Base-by-base conservation (phyloP, 2,113 vertebrate genomes). In the Ancistrus triradiatus region DNA sequence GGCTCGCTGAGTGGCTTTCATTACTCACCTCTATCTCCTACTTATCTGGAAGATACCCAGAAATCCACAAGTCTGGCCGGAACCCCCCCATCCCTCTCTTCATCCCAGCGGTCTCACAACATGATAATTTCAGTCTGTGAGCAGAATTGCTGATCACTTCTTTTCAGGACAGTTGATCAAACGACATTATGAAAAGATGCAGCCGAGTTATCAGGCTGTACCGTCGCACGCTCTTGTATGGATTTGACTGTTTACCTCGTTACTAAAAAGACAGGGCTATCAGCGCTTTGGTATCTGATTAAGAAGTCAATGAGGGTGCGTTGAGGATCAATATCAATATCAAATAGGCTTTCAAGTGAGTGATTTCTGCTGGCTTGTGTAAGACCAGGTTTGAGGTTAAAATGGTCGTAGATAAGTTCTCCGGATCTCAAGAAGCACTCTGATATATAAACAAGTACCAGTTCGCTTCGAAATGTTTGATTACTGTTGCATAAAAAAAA, bases 41-140 rank as follows among this genome's bases (percentile, higher is more conserved):
- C 48, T 69, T 73, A 69, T 69, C 71, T 60, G 24, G 58, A 62
- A 17, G 67, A 60, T 19, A 48, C 27, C 42, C 22, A 47, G 2
- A 10, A 55, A 68, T 50, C 40, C 59, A 63, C 43, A 35, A 25
- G 55, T 59, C 28, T 38, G 21, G 14, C 42, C 43, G 6, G 1
- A 8, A 9, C 6, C 21, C 38, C n/a, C 38, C 15, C 25, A 13
- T 44, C 28, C 7, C 35, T 21, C 6, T 11, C 3, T 46, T 22
- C 13, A 3, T 6, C 7, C 38, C 14, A n/a, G 24, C 27, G 38
- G n/a, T 37, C 46, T 62, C 47, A 17, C 46, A 19, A 14, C 2
- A 49, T 19, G 19, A 17, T 15, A 4, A 7, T 44, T 19, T 43
- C 0, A 6, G 27, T 35, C 15, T 4, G 27, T 19, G n/a, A 35